Percentiles rank a stretch among this genome's conserved stretches.
Conservation (phyloP, 2,888 invertebrate genomes). For the Lasioglossum morio region DNA sequence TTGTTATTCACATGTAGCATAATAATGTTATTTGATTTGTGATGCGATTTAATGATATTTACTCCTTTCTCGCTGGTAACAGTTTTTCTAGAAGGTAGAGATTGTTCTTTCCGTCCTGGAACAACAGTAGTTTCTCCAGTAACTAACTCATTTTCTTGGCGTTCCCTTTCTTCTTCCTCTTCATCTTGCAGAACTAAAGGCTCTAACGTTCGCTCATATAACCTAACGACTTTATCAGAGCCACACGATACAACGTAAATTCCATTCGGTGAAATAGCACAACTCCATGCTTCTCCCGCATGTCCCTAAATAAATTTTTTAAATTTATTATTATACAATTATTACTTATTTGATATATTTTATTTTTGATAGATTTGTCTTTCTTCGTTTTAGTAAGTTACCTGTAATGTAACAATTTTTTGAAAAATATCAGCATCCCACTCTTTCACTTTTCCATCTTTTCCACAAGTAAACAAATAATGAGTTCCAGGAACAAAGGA, state of each 20-base stretch:
- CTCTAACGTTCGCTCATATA: slow-evolving; percentile 95
- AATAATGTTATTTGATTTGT: neutral
- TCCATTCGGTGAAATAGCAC: slow-evolving; percentile 93
- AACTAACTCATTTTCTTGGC: slow-evolving; percentile 89
- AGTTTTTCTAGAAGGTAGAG: slow-evolving; percentile 94
- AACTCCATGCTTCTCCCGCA: slow-evolving; percentile 90
- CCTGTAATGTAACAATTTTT: slow-evolving; percentile 94
- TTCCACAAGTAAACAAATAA: slow-evolving; percentile 96
- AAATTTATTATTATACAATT: neutral
- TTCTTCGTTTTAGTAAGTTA: slow-evolving; percentile 76
- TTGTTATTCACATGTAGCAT: slow-evolving; percentile 2
- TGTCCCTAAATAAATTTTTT: slow-evolving; percentile 87
- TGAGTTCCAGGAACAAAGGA: slow-evolving; percentile 96
- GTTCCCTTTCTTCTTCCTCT: slow-evolving; percentile 93
- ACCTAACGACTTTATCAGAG: slow-evolving; percentile 93
- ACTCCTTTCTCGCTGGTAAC: slow-evolving; percentile 94
- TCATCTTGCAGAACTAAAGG: slow-evolving; percentile 96
- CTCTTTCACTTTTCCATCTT: slow-evolving; percentile 97
- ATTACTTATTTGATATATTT: neutral
- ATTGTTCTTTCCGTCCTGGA: slow-evolving; percentile 90
- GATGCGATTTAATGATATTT: slow-evolving; percentile 79
- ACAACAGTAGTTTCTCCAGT: slow-evolving; percentile 90
- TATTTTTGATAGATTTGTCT: neutral
- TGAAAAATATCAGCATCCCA: slow-evolving; percentile 98
- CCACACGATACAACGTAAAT: slow-evolving; percentile 92